Evolutionary conservation across 2,888 invertebrate genomes (phyloP), one percentile per base, ranked within the genome.

Genomic region (Acronicta aceris): DNA sequence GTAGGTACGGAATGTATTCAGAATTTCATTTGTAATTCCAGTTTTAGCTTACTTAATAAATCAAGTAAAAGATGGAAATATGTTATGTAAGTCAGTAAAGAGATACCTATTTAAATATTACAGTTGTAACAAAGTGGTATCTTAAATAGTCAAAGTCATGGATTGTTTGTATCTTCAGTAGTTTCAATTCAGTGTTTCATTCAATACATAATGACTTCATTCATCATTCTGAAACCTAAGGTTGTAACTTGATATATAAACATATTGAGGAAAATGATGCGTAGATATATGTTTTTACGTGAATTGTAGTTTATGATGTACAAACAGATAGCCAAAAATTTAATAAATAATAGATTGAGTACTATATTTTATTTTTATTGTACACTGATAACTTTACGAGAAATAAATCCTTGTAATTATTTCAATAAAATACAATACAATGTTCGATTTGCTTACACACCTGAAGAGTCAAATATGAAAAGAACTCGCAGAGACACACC

Each of bases 251-350:
- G 88, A 90, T 92, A 92, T 90, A 89, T 89, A 91, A 75, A 90
- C 84, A 81, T 86, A 88, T 89, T 87, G 83, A 89, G 75, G 79
- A 89, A 88, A 88, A 88, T 89, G 83, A 86, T 90, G 88, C 89
- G 89, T 93, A 90, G 88, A 83, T 87, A 87, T 91, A 91, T 92
- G 92, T 94, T 94, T 94, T 90, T 93, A 94, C 91, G 91, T 93
- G 90, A 21, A 85, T 84, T 75, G 92, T 93, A 93, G 93, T 86
- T 84, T 86, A 89, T 88, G 83, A 85, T 93, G 93, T 94, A 94
- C 92, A 93, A 91, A 93, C 85, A 82, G 79, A 90, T 92, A 92
- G 89, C 86, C 86, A 87, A 89, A 89, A 85, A 86, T 88, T 88
- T 82, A 90, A 86, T 87, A 89, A 93, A 92, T 38, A 89, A 92